Percentiles rank a stretch among this genome's conserved stretches.
These are phyloP conservation scores for Epinephelus fuscoguttatus DNA, from an alignment of 2,113 vertebrate genomes.

Conservation along the genomic window DNA sequence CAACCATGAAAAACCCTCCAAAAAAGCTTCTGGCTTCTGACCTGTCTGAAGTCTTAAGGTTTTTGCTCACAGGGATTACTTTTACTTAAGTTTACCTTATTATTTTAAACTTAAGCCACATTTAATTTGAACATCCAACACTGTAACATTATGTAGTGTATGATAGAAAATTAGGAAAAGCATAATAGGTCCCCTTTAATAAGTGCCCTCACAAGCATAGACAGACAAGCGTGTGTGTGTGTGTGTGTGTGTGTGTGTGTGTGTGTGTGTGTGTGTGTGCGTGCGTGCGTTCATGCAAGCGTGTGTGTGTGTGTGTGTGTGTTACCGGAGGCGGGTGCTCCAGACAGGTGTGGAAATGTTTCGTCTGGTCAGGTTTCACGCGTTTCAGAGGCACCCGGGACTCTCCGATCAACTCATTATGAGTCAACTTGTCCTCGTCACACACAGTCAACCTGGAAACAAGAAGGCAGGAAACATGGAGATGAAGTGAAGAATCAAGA, in stretches of 20 bases:
- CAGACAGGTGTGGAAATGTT: conserved; percentile 90
- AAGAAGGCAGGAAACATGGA: neutral
- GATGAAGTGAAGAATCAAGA: neutral
- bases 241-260: conserved; percentile 2
- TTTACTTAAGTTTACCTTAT: too few relatives aligned
- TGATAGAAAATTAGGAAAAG: too few relatives aligned
- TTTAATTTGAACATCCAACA: too few relatives aligned
- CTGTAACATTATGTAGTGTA: too few relatives aligned
- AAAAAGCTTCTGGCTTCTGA: too few relatives aligned
- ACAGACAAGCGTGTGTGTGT: neutral
- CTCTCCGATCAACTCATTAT: conserved; percentile 93
- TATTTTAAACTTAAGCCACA: too few relatives aligned
- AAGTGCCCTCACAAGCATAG: too few relatives aligned
- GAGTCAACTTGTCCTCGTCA: conserved; percentile 92
- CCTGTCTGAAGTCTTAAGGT: too few relatives aligned
- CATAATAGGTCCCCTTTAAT: too few relatives aligned
- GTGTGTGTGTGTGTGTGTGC: conserved; percentile 33
- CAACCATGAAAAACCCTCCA: too few relatives aligned
- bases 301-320: conserved; percentile 29
- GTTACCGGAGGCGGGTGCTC: conserved; percentile 88
- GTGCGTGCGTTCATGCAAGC: conserved; percentile 14
- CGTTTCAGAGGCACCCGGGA: conserved; percentile 88
- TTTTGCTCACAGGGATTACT: too few relatives aligned
- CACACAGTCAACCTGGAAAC: conserved; percentile 88
- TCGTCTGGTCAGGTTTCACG: conserved; percentile 87